These are phyloP conservation scores for Torymus tubicola DNA, from an alignment of 2,888 invertebrate species.

Conservation along the genomic window DNA sequence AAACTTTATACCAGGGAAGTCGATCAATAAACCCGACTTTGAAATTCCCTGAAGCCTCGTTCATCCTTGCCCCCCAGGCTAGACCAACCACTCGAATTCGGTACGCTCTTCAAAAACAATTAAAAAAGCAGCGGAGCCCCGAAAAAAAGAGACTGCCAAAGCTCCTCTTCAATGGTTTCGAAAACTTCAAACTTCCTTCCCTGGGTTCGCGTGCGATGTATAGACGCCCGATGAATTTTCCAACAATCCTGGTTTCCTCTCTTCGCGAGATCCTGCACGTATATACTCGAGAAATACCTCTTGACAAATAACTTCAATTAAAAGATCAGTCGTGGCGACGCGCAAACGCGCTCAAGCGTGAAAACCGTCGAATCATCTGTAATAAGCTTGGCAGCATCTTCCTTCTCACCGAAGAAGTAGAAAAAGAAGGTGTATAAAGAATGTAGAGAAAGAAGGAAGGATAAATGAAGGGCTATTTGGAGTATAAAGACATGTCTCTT, in stretches of 20 bases:
- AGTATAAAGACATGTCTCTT: not conserved
- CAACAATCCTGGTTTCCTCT: slow-evolving; percentile 19
- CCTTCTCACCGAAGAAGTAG: slow-evolving; percentile 4
- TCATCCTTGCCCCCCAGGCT: not conserved
- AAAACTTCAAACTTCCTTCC: slow-evolving; percentile 10
- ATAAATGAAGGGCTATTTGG: slow-evolving; percentile 34
- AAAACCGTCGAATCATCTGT: slow-evolving; percentile 52
- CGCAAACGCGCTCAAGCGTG: slow-evolving; percentile 21
- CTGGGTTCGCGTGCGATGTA: slow-evolving; percentile 4
- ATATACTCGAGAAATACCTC: slow-evolving; percentile 30
- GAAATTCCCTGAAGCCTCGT: not conserved
- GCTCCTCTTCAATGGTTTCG: not conserved
- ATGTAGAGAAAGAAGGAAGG: not conserved
- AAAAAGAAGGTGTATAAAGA: not conserved
- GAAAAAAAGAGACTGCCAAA: not conserved
- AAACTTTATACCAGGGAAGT: not conserved
- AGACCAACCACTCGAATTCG: not conserved
- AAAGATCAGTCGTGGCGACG: slow-evolving; percentile 42
- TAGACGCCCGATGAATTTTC: slow-evolving; percentile 50
- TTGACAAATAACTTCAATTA: slow-evolving; percentile 56
- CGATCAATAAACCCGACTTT: not conserved
- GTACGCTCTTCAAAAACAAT: slow-evolving; percentile 18
- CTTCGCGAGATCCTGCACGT: not conserved
- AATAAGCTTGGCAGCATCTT: slow-evolving; percentile 40
- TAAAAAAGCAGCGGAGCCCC: slow-evolving; percentile 3